Conservation (phyloP, 2,113 vertebrate species). For the Microcebus jonahi region DNA sequence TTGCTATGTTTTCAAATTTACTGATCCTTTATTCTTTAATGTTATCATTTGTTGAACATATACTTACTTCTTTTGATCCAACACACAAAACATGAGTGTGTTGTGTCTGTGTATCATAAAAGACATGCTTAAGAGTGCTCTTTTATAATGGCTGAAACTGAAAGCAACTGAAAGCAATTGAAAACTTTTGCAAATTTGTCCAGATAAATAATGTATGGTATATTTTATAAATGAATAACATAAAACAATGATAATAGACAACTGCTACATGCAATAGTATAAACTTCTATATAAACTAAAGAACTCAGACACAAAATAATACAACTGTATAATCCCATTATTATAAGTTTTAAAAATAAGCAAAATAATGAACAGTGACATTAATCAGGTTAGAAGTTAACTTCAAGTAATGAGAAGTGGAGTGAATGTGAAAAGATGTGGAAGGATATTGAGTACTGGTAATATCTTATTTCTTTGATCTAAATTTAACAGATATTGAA, state of each 20-base stretch:
- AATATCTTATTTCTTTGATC: neutral
- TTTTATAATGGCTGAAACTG: neutral
- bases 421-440: neutral
- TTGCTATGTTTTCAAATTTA: neutral
- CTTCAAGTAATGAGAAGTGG: neutral
- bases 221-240: neutral
- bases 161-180: neutral
- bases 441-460: rapidly evolving
- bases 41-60: neutral
- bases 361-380: neutral
- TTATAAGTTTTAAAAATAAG: neutral
- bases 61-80: neutral
- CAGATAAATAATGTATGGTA: neutral
- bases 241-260: neutral
- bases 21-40: neutral
- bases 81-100: neutral
- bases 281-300: neutral
- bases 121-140: neutral
- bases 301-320: neutral
- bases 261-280: neutral
- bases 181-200: neutral
- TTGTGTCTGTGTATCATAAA: neutral
- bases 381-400: neutral
- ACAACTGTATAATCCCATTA: neutral
- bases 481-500: neutral